Percentiles rank a stretch among this genome's conserved stretches.
Conservation (phyloP, 1,140 invertebrate genomes). For the Ceratina japonica region DNA sequence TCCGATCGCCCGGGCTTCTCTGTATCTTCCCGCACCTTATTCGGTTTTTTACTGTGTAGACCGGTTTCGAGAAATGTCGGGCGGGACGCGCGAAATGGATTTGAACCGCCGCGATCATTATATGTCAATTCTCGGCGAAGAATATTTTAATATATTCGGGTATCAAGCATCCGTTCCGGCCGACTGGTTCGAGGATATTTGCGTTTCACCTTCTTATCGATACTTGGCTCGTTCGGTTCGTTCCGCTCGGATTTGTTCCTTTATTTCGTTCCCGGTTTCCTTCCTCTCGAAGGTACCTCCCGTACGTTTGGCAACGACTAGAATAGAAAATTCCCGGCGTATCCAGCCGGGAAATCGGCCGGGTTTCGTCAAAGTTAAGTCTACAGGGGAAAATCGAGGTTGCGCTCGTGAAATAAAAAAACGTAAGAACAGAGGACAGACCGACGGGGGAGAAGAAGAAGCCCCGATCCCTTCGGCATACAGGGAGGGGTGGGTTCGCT, state of each 20-base stretch:
- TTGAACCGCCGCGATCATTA: too few relatives aligned
- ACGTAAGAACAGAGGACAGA: constrained; percentile 29
- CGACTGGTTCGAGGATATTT: constrained; percentile 39
- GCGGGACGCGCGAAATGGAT: too few relatives aligned
- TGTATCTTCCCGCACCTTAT: background rate
- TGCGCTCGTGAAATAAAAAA: constrained; percentile 36
- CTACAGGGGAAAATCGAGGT: constrained; percentile 56
- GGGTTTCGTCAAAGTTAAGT: constrained; percentile 62
- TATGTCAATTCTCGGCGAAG: too few relatives aligned
- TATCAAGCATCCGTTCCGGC: background rate
- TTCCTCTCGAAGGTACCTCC: constrained; percentile 30
- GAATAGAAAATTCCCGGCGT: constrained; percentile 49
- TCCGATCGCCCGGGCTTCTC: background rate
- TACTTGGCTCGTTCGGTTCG: constrained; percentile 35
- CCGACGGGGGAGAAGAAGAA: background rate
- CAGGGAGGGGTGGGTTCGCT: constrained; percentile 37
- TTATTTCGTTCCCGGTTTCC: constrained; percentile 22
- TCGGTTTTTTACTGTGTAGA: too few relatives aligned
- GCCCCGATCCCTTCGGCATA: constrained; percentile 19
- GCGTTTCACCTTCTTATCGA: constrained; percentile 39
- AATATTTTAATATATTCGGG: constrained; percentile 4
- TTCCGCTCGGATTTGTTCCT: constrained; percentile 55
- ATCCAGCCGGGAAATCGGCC: constrained; percentile 63
- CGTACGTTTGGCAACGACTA: constrained; percentile 45
- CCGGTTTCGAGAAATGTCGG: too few relatives aligned